Conservation (phyloP, 2,797 vertebrate genomes). For the Otolemur crassicaudatus region DNA sequence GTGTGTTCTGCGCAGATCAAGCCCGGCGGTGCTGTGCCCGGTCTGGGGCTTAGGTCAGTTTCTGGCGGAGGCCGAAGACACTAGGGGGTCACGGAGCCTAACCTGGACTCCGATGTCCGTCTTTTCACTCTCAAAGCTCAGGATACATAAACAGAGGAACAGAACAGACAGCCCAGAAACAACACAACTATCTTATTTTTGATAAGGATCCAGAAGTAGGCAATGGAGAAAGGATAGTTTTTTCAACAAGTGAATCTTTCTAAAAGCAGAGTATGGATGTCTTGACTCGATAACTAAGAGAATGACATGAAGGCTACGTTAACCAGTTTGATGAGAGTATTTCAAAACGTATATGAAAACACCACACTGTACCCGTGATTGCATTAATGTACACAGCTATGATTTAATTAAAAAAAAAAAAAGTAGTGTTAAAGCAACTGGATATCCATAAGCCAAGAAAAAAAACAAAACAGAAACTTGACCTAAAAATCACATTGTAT, state of each 20-base stretch:
- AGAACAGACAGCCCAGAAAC: background rate
- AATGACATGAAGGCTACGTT: too few relatives aligned
- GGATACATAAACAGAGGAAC: fast-evolving
- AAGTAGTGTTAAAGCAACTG: background rate
- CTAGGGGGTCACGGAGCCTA: background rate
- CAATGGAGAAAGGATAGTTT: background rate
- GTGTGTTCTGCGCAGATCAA: background rate
- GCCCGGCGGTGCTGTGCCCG: background rate
- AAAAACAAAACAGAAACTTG: too few relatives aligned
- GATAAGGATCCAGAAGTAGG: background rate
- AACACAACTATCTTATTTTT: background rate
- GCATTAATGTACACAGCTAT: too few relatives aligned
- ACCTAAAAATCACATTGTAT: background rate
- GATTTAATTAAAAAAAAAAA: too few relatives aligned
- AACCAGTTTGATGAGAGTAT: too few relatives aligned
- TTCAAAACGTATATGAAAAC: too few relatives aligned
- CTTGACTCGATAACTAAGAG: too few relatives aligned
- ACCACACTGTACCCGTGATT: too few relatives aligned
- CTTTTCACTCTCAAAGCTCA: background rate
- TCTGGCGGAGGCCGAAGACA: background rate
- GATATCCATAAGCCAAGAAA: background rate
- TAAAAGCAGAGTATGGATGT: too few relatives aligned
- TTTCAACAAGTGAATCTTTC: background rate
- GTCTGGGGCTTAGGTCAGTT: constrained; percentile 7
- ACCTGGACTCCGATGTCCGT: fast-evolving